phyloP scores from a whole-genome alignment of 1,140 invertebrate species.

The Pseudomyrmex sp. region DNA sequence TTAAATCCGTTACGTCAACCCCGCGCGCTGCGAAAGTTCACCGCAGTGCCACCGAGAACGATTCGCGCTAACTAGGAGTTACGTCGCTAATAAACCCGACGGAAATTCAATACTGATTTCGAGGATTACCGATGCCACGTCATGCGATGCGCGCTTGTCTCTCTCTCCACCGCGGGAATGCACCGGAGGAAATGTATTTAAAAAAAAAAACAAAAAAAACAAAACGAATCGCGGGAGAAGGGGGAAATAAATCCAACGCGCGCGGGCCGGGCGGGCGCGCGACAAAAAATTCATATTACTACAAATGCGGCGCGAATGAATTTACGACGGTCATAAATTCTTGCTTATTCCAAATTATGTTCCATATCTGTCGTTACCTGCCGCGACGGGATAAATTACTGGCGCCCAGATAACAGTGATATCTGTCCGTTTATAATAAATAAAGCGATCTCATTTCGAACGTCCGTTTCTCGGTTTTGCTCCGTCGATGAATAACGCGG shows the following conservation, averaged over 20 bases:
- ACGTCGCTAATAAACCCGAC: slow-evolving; percentile 40
- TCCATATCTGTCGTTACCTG: slow-evolving; percentile 63
- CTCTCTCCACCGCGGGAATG: not conserved
- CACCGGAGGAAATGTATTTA: slow-evolving; percentile 25
- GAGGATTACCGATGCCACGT: slow-evolving; percentile 40
- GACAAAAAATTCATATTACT: slow-evolving; percentile 67
- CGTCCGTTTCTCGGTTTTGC: slow-evolving; percentile 42
- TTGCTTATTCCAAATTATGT: slow-evolving; percentile 70
- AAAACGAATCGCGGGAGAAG: not conserved
- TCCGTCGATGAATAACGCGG: slow-evolving; percentile 44
- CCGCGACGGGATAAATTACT: slow-evolving; percentile 61
- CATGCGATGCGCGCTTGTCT: slow-evolving; percentile 21
- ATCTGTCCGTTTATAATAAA: slow-evolving; percentile 59
- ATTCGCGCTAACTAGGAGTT: slow-evolving; percentile 39
- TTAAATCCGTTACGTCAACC: slow-evolving; percentile 34
- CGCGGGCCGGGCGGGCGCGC: not conserved
- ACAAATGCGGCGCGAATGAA: slow-evolving; percentile 62
- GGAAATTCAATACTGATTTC: slow-evolving; percentile 50
- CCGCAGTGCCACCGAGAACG: slow-evolving; percentile 12
- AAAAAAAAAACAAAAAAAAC: not conserved
- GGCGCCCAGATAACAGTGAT: slow-evolving; percentile 53
- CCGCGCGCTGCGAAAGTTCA: slow-evolving; percentile 21
- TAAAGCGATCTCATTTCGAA: slow-evolving; percentile 43
- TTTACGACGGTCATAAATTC: slow-evolving; percentile 68
- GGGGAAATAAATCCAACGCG: slow-evolving; percentile 11